Evolutionary conservation across 1,140 invertebrate genomes (phyloP).

Genomic region (Rhopalosiphum padi): DNA sequence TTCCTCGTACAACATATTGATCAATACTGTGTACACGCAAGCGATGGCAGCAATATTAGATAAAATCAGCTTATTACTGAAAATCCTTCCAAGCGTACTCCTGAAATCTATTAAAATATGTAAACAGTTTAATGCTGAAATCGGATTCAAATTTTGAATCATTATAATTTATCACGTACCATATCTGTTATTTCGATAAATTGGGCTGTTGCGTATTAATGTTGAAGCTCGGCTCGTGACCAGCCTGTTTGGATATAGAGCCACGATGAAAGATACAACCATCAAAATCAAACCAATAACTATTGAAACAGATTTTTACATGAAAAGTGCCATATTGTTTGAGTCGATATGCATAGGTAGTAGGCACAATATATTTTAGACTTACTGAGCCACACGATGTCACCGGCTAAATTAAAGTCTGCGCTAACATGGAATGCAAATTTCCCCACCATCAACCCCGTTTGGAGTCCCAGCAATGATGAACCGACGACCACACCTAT

Average conservation of each 20-base stretch:
- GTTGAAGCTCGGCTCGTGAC: constrained; percentile 22
- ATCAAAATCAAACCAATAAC: constrained; percentile 41
- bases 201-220: constrained; percentile 48
- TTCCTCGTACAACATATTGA: constrained; percentile 51
- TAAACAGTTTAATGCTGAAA: neutral
- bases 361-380: neutral
- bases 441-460: constrained; percentile 55
- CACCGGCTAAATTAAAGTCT: constrained; percentile 41
- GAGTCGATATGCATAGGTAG: neutral
- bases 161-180: neutral
- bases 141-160: neutral
- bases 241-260: constrained; percentile 54
- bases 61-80: constrained; percentile 36
- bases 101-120: constrained; percentile 17
- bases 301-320: neutral
- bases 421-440: constrained; percentile 30
- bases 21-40: constrained; percentile 42
- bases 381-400: constrained; percentile 46
- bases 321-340: neutral
- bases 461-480: constrained; percentile 48
- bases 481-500: constrained; percentile 58
- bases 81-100: constrained; percentile 42
- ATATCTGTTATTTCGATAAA: constrained; percentile 48
- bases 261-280: constrained; percentile 40
- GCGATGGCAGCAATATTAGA: constrained; percentile 30